Base-by-base conservation (phyloP, 2,797 vertebrate species). In the Spheniscus humboldti region DNA sequence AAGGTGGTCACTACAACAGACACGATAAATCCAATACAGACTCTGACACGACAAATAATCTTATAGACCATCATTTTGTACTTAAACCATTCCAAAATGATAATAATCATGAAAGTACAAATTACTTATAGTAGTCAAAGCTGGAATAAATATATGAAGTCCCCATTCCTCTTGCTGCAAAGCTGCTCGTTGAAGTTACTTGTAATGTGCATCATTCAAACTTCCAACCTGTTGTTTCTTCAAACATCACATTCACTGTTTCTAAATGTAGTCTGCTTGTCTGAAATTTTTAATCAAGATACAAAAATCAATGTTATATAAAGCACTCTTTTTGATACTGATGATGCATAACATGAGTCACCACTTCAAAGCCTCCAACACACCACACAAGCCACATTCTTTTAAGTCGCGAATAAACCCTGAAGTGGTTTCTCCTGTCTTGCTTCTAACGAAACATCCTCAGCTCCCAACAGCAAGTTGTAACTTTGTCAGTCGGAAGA, bases 321-420 rank as follows among this genome's bases (percentile, higher is more conserved):
- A 97, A 95, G 92, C 57, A 45, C 72, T 93, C 63, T 62, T 90
- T 90, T 87, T 92, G 72, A 95, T 97, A 91, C 89, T 78, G 92
- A 91, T 96, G 95, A 97, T 96, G 91, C 92, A 94, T 68, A 91
- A 63, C 30, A 50, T 96, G 97, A 97, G 82, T 96, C 95, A 96
- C 79, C 73, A 75, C 85, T 97, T 97, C 92, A 96, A 92, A 97
- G 92, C 92, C 87, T 94, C 87, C 94, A 96, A 94, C 95, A 94
- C 79, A 86, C 66, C 62, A 88, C 91, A 97, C 63, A 91, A 91
- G 71, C 76, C 76, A 91, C 76, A 56, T 62, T 88, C 85, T 92
- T 94, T 81, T 31, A 94, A 97, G 79, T 86, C 12, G 22, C 45
- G 10, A 92, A 96, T 80, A 94, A 96, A 94, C 52, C 87, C 90